Percentiles rank a stretch among this genome's conserved stretches.
These are phyloP conservation scores for Drosophila austrosaltans DNA, from an alignment of 2,888 invertebrate genomes.

Conservation along the genomic window DNA sequence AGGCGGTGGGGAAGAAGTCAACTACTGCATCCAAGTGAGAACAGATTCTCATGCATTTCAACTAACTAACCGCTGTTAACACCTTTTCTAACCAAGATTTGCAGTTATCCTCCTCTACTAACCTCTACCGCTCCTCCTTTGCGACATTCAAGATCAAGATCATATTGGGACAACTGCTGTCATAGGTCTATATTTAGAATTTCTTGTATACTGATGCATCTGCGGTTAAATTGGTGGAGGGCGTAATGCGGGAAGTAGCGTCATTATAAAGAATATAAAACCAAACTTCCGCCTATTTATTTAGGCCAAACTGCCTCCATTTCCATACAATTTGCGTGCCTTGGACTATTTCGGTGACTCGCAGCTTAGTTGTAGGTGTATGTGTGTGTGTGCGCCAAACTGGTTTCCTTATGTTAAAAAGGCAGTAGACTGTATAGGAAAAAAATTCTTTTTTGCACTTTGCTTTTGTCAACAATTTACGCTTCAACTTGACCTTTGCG, in stretches of 20 bases:
- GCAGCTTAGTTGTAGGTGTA: conserved; percentile 10
- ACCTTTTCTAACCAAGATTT: background rate
- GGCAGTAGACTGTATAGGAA: conserved; percentile 1
- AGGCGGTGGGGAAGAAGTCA: conserved; percentile 1
- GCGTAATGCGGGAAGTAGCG: background rate
- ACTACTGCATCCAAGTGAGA: conserved; percentile 1
- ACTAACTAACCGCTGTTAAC: background rate
- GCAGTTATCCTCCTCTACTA: background rate
- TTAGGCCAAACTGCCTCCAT: conserved; percentile 16
- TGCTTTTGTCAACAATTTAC: conserved; percentile 53
- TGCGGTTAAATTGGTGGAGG: background rate
- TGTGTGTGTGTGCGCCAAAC: conserved; percentile 29
- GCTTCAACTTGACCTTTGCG: conserved; percentile 66
- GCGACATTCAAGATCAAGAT: conserved; percentile 5
- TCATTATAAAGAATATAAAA: conserved; percentile 3
- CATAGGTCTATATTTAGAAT: background rate
- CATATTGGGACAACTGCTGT: background rate
- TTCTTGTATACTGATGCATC: conserved; percentile 1
- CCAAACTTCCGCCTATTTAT: conserved; percentile 1
- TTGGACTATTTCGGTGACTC: conserved; percentile 30
- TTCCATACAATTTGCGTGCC: conserved; percentile 32
- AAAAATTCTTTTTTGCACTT: conserved; percentile 43
- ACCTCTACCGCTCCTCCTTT: background rate
- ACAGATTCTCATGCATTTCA: background rate
- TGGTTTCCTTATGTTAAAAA: conserved; percentile 32